These are phyloP conservation scores for Dermolepida albohirtum DNA, from an alignment of 2,888 invertebrate genomes.

Conservation along the genomic window DNA sequence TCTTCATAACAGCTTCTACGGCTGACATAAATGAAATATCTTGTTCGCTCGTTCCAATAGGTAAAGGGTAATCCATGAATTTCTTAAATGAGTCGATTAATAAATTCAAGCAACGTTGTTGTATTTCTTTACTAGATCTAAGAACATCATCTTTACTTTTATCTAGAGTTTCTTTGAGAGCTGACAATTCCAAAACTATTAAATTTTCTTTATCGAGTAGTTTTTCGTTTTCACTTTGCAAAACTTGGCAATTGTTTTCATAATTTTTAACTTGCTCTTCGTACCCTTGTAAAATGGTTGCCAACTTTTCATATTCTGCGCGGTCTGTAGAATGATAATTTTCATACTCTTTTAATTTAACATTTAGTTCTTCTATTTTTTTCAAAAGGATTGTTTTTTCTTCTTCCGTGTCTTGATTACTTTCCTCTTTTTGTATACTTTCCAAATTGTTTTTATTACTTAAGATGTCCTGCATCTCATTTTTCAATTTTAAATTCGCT, in stretches of 20 bases:
- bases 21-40: constrained; percentile 53
- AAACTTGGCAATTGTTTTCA: constrained; percentile 37
- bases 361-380: constrained; percentile 60
- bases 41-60: constrained; percentile 52
- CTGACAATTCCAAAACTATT: constrained; percentile 15
- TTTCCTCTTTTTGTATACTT: constrained; percentile 52
- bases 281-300: constrained; percentile 46
- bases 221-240: constrained; percentile 39
- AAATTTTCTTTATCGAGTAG: constrained; percentile 25
- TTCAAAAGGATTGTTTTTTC: constrained; percentile 52
- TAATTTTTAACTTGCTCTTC: constrained; percentile 44
- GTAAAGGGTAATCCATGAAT: constrained; percentile 43
- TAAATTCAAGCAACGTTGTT: constrained; percentile 63
- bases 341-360: constrained; percentile 53
- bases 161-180: constrained; percentile 34
- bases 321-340: constrained; percentile 20
- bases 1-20: constrained; percentile 69
- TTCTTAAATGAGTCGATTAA: constrained; percentile 47
- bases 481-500: constrained; percentile 19
- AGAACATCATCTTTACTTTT: constrained; percentile 60
- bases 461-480: not conserved
- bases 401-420: constrained; percentile 56
- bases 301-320: constrained; percentile 45
- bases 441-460: not conserved
- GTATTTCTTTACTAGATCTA: constrained; percentile 58